phyloP scores from a whole-genome alignment of 2,113 vertebrate genomes.

The Entelurus aequoreus region DNA sequence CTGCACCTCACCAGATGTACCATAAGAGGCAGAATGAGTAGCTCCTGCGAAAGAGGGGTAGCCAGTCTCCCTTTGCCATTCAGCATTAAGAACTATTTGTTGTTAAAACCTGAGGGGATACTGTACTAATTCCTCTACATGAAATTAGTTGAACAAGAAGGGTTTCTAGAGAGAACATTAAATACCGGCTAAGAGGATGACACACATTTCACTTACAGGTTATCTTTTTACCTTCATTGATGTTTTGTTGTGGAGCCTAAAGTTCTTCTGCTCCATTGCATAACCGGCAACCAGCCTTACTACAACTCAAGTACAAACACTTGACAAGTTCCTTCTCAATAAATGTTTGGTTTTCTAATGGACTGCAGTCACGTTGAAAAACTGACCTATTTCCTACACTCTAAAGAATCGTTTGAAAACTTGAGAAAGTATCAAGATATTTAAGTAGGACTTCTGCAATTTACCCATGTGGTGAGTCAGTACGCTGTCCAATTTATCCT shows the following conservation, averaged over 20 bases:
- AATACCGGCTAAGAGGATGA: no score
- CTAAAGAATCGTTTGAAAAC: no score
- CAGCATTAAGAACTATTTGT: conserved; percentile 81
- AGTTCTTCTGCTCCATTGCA: not conserved
- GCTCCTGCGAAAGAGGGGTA: conserved; percentile 73
- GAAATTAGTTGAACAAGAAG: no score
- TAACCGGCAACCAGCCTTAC: conserved; percentile 24
- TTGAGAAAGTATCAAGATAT: not conserved
- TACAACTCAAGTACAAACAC: conserved; percentile 34
- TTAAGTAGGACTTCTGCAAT: not conserved
- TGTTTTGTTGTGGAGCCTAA: not conserved
- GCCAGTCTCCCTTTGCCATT: conserved; percentile 78
- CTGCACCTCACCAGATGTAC: conserved; percentile 86
- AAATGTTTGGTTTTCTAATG: conserved; percentile 31
- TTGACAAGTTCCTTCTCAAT: conserved; percentile 18
- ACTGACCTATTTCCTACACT: not conserved
- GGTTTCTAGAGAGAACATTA: not conserved
- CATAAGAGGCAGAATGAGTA: conserved; percentile 70
- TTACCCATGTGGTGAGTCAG: no score
- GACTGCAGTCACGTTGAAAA: not conserved
- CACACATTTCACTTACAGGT: no score
- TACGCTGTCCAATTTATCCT: no score
- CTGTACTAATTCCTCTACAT: conserved; percentile 51
- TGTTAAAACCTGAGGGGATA: conserved; percentile 87
- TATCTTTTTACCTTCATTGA: no score